Evolutionary conservation across 2,113 vertebrate species (phyloP), one percentile per base, ranked within the genome.

Genomic region (Cinclus cinclus): DNA sequence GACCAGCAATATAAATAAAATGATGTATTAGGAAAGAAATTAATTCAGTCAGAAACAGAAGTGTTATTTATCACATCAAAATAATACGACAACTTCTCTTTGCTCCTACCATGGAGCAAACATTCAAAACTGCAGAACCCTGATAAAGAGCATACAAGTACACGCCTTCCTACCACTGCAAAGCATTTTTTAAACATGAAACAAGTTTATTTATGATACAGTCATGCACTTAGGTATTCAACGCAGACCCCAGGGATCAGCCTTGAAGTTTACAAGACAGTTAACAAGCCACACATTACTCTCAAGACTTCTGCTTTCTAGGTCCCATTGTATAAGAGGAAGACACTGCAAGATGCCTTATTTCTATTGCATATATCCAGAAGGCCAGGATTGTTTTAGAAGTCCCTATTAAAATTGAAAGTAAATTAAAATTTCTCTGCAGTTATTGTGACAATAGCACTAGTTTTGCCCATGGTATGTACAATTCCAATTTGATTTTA

Each of bases 1-100:
- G 23, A 55, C 69, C 23, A 75, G 50, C 23, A 84, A 50, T 44
- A 81, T 3, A 89, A 87, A 92, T 24, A 94, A 94, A 68, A 67
- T 24, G 1, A 84, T 31, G 33, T 15, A 52, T 84, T 9, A 52
- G 31, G 35, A 92, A 84, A 89, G 20, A 76, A 76, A 79, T 46
- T 0, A 65, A 73, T 73, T 71, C 37, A 16, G 24, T 47, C 91
- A 80, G 39, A 84, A 93, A 68, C 13, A 39, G 41, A 89, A 53
- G 7, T 35, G 30, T 58, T 89, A 67, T 50, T 87, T 79, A 80
- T 30, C 64, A 49, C 2, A 3, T 28, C 33, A 58, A 76, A 90
- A 63, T 5, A 64, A 4, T 14, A 44, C 8, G 9, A 42, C 21
- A 90, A 80, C n/a, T 63, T 83, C 22, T 37, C 63, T 85, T 65